Evolutionary conservation across 1,140 invertebrate genomes (phyloP), one percentile per base, ranked within the genome.

Genomic region (Trigoniulus corallinus): DNA sequence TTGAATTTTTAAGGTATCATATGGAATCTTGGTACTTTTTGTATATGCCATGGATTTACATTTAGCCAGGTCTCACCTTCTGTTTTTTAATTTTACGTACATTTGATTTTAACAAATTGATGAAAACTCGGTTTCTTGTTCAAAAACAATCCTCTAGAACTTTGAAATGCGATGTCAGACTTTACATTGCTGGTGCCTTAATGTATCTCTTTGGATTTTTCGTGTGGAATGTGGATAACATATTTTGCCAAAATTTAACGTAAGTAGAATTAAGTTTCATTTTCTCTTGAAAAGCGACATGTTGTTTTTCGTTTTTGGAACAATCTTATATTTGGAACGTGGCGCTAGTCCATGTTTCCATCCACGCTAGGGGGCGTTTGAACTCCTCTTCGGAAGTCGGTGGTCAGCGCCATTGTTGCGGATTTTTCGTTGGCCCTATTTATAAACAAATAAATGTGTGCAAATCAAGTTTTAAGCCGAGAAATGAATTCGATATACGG

Each of bases 161-260:
- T 48, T 48, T 46, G 52, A 48, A 34, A 55, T 48, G 50, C 42
- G 56, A 58, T 41, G 60, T 57, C 2, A 51, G 47, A 39, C 25
- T 67, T 21, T 57, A 61, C 25, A 51, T 62, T 7, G 52, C 54
- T 27, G 60, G 58, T 13, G 51, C 61, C 26, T 47, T 60, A 24
- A 54, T 61, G 48, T 69, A 68, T 54, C 56, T 57, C 7, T 53
- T 60, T 37, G 67, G 64, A 45, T 65, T 68, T 55, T 43, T 67
- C 1, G 43, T 68, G 10, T 69, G 67, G 67, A 64, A 64, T 42
- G 59, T 68, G 26, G 67, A 69, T 43, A 67, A 68, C 52, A 57
- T 61, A 45, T 62, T 66, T 20, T 69, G 67, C 57, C 50, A 43
- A 20, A 54, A 61, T 46, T 44, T 69, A 20, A 65, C 57, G 64